Percentiles rank a stretch among this genome's conserved stretches.
Conservation (phyloP, 2,888 invertebrate species). For the Archips xylosteana region DNA sequence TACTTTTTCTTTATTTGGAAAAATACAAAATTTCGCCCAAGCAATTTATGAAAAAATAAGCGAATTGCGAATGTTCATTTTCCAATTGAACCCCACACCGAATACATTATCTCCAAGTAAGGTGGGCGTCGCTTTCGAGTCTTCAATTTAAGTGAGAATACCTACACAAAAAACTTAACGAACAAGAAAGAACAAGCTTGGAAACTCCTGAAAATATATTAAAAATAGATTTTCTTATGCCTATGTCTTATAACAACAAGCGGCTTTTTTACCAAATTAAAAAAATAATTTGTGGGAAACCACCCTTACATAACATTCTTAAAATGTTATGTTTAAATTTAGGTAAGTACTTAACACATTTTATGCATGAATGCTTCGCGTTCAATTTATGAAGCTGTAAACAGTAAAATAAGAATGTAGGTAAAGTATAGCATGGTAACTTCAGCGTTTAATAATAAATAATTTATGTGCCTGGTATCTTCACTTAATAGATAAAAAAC, state of each 20-base stretch:
- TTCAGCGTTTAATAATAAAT: not conserved
- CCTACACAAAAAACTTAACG: not conserved
- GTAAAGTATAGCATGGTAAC: not conserved
- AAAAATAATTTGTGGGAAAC: not conserved
- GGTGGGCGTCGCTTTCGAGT: slow-evolving; percentile 3
- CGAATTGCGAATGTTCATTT: slow-evolving; percentile 10
- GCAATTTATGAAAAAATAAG: slow-evolving; percentile 6
- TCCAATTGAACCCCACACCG: not conserved
- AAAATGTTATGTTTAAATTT: not conserved
- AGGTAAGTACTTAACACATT: not conserved
- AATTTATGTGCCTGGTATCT: not conserved
- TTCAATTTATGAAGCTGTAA: not conserved
- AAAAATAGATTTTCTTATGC: not conserved
- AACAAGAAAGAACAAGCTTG: not conserved
- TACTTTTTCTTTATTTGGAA: not conserved
- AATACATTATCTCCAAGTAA: slow-evolving; percentile 6
- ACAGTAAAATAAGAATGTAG: not conserved
- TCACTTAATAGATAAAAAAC: not conserved
- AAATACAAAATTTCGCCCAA: not conserved
- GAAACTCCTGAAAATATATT: not conserved
- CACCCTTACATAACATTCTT: not conserved
- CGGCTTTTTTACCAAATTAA: not conserved
- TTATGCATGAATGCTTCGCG: slow-evolving; percentile 5
- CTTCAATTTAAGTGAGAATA: not conserved
- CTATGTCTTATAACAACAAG: not conserved